Evolutionary conservation across 23 tunicate species (phyloP).

Genomic region (Trididemnum clinides): DNA sequence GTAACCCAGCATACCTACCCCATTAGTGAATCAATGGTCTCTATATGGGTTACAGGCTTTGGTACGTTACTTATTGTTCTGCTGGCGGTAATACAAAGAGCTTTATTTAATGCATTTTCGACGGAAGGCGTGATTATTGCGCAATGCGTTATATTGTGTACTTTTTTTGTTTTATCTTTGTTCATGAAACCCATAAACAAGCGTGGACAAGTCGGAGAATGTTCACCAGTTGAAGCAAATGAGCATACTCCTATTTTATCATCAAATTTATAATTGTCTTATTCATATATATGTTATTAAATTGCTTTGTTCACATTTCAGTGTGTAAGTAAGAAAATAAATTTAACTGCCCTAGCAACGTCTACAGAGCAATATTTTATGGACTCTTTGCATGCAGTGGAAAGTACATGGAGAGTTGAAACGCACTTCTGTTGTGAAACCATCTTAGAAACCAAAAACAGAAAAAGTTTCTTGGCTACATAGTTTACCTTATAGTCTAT

Average conservation of each 20-base stretch:
- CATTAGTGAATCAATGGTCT: background rate
- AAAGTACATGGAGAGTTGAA: too few relatives aligned
- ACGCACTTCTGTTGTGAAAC: too few relatives aligned
- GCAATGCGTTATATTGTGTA: background rate
- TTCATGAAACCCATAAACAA: background rate
- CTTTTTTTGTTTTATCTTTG: background rate
- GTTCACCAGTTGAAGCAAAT: background rate
- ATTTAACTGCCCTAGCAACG: too few relatives aligned
- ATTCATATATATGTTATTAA: too few relatives aligned
- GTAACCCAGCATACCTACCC: background rate
- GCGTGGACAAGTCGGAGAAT: background rate
- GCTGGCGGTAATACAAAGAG: background rate
- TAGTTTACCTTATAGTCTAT: too few relatives aligned
- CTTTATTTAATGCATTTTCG: background rate
- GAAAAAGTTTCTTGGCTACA: too few relatives aligned
- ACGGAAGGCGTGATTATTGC: background rate
- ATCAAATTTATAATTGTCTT: too few relatives aligned
- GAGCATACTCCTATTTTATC: background rate
- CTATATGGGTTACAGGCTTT: background rate
- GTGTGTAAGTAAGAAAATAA: too few relatives aligned
- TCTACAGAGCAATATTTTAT: too few relatives aligned
- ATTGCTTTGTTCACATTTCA: too few relatives aligned
- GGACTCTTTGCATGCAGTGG: too few relatives aligned
- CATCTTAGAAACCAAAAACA: too few relatives aligned
- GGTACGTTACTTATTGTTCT: background rate